phyloP scores from a whole-genome alignment of 2,113 vertebrate species.

The Stegastes partitus region DNA sequence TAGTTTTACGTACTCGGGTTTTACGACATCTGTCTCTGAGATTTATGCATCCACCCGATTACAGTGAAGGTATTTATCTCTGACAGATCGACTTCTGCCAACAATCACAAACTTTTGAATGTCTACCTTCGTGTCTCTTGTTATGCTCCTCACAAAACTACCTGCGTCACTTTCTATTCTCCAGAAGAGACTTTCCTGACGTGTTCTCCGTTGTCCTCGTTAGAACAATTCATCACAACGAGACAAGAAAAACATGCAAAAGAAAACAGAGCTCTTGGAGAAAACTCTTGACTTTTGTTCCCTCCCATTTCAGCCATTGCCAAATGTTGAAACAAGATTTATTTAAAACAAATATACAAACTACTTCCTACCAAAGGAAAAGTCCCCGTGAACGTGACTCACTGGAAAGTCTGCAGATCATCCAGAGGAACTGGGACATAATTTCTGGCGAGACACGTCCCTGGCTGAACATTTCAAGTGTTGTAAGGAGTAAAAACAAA shows the following conservation, averaged over 20 bases:
- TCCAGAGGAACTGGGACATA: neutral
- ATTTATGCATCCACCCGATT: too few species aligned
- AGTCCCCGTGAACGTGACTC: neutral
- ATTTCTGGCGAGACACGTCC: neutral
- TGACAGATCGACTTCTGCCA: too few species aligned
- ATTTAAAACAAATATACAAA: neutral
- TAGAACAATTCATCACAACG: neutral
- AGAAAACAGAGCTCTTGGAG: neutral
- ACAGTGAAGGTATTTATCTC: too few species aligned
- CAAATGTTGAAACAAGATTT: neutral
- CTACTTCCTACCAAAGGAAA: too few species aligned
- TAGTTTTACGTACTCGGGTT: neutral
- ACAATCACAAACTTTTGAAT: too few species aligned
- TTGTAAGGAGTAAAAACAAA: slow-evolving; percentile 1
- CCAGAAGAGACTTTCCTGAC: neutral
- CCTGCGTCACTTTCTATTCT: neutral
- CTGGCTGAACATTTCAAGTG: neutral
- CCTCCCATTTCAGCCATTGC: too few species aligned
- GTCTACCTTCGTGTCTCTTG: too few species aligned
- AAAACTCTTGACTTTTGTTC: neutral
- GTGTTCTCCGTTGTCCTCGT: neutral
- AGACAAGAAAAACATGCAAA: neutral
- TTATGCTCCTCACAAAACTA: neutral
- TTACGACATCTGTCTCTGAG: neutral
- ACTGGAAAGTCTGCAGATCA: slow-evolving; percentile 15